Base-by-base conservation (phyloP, 2,113 vertebrate genomes). In the Charadrius vociferus region DNA sequence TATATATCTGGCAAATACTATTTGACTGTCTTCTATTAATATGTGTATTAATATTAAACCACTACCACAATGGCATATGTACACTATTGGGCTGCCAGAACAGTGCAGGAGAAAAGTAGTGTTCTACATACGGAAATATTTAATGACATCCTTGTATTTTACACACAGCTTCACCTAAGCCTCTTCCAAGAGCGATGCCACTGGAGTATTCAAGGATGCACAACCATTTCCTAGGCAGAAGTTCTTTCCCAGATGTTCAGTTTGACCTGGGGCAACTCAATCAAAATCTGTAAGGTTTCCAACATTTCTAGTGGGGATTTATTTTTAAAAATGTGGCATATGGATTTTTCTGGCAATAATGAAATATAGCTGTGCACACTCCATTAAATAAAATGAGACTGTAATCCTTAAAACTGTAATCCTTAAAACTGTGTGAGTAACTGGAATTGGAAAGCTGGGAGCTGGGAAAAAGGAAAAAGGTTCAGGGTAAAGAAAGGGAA, bases 221-320 rank as follows among this genome's bases (percentile, higher is more conserved):
- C 96, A 96, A 95, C 73, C 58, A 90, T 95, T 97, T 97, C 96
- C 91, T 91, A 98, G 93, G 88, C 91, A 96, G 97, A 97, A 97
- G 96, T 98, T 97, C 96, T 98, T 97, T 97, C 97, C 97, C 98
- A 98, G 98, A 98, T 98, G 98, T 98, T 98, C 96, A 96, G 30
- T 98, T 97, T 98, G 98, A 98, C 98, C 97, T 90, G 94, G 98
- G 97, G 98, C 97, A 97, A 96, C 95, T 98, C 98, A 98, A 97
- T 98, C 98, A 98, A 98, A 98, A 91, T 97, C 96, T 98, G 97
- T 97, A 98, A 98, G 79, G 95, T 97, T 98, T 98, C 97, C 98
- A 98, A 97, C 88, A 96, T 94, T 97, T 95, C 97, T 97, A 97
- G 84, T 96, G 97, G 96, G 97, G 94, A 96, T 98, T 98, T 97